Evolutionary conservation across 2,888 invertebrate species (phyloP), one percentile per base, ranked within the genome.

Genomic region (Eubasilissa splendida): DNA sequence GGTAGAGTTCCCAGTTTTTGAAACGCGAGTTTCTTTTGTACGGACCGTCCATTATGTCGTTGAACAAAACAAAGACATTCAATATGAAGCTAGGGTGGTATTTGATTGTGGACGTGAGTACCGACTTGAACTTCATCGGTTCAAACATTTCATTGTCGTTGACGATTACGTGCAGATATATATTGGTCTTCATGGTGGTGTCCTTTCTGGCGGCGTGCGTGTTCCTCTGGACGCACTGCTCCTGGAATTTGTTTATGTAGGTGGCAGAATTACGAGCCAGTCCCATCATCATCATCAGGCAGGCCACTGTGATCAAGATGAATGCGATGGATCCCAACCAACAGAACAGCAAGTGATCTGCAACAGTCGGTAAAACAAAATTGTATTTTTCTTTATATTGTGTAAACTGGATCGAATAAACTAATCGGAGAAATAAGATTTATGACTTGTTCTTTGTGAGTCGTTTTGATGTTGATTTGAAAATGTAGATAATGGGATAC

Each of bases 141-240:
- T 85, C 84, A 81, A 88, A 88, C 0, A 87, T 86, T 56, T 88
- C 84, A 83, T 87, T 87, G 33, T 88, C 85, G 63, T 86, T 87
- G 58, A 84, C 84, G 74, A 86, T 86, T 58, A 85, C 85, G 52
- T 86, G 80, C 22, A 84, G 77, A 31, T 85, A 84, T 60, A 82
- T 76, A 42, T 82, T 71, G 9, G 82, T 82, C 74, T 77, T 84
- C 79, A 83, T 80, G 80, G 80, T 33, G 11, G 50, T 14, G 9
- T 80, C 53, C 9, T 31, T 50, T 9, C 52, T 22, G 14, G 60
- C 60, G n/a, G 68, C 74, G 12, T 82, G 53, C 7, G 59, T 76
- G 54, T 78, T 66, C 1, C 52, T 81, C n/a, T 82, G 79, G 1
- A 83, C 74, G 76, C 87, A 86, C 80, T 85, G 85, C 71, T 81